phyloP scores from a whole-genome alignment of 2,113 vertebrate genomes.

The Desmodus rotundus region DNA sequence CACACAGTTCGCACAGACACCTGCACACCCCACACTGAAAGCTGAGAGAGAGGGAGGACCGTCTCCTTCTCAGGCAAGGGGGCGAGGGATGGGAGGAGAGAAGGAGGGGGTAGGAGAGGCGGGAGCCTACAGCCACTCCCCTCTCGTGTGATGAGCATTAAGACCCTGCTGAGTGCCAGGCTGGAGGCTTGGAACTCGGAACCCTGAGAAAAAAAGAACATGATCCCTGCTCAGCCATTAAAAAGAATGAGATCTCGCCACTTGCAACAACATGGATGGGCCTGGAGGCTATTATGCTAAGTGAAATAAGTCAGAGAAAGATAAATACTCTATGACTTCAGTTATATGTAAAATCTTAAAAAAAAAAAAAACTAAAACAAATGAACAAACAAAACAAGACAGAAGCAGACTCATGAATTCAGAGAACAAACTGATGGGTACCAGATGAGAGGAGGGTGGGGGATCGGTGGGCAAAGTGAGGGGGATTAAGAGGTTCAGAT shows the following conservation, averaged over 20 bases:
- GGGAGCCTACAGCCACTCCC: neutral
- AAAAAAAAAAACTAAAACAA: neutral
- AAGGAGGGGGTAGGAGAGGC: neutral
- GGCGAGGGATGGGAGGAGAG: neutral
- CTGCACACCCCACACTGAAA: neutral
- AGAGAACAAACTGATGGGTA: neutral
- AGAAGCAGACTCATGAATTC: neutral
- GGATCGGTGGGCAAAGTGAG: neutral
- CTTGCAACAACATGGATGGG: neutral
- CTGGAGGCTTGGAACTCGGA: neutral
- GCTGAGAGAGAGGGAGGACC: neutral
- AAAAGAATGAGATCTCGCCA: neutral
- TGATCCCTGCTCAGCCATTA: neutral
- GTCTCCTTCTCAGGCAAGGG: neutral
- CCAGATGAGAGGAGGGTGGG: neutral
- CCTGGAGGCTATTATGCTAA: neutral
- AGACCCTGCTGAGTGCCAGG: neutral
- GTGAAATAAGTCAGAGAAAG: neutral
- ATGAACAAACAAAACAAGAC: neutral
- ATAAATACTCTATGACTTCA: neutral
- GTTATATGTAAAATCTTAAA: neutral
- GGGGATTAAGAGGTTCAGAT: neutral
- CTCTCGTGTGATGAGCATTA: neutral
- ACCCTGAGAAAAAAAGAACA: constrained; percentile 9
- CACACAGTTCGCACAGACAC: neutral